A percentile compares a stretch with the other conserved stretches of the same genome.
Evolutionary conservation across 2,797 vertebrate genomes (phyloP).

Genomic region (Craterocephalus amniculus): DNA sequence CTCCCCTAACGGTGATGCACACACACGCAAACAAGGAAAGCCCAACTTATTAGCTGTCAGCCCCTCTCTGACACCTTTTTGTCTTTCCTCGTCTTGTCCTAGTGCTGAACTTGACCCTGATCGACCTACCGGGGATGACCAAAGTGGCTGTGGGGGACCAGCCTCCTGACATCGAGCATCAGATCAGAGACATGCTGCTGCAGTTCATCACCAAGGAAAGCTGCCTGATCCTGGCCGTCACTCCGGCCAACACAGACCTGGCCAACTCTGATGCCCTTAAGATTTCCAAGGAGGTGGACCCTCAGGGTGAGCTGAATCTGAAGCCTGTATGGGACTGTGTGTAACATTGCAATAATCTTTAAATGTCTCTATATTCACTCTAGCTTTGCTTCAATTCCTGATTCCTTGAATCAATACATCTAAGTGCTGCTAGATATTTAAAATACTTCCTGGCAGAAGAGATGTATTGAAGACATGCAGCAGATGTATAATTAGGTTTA

Average conservation of each 20-base stretch:
- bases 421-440: slow-evolving; percentile 36
- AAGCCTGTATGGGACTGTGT: neutral
- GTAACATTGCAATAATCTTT: neutral
- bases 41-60: neutral
- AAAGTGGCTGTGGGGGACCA: slow-evolving; percentile 96
- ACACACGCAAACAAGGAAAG: neutral
- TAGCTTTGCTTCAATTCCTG: slow-evolving; percentile 12
- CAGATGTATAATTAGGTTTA: slow-evolving; percentile 28
- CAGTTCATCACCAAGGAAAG: slow-evolving; percentile 94
- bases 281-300: slow-evolving; percentile 95
- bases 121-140: slow-evolving; percentile 95
- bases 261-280: slow-evolving; percentile 96
- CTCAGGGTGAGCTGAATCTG: slow-evolving; percentile 83
- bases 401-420: slow-evolving; percentile 13
- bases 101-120: slow-evolving; percentile 93
- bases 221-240: slow-evolving; percentile 93
- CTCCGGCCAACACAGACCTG: slow-evolving; percentile 92
- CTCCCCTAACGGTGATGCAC: slow-evolving; percentile 80
- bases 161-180: slow-evolving; percentile 92
- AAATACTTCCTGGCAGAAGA: slow-evolving; percentile 37
- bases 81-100: neutral
- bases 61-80: neutral
- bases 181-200: slow-evolving; percentile 95
- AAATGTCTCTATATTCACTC: neutral
- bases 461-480: slow-evolving; percentile 21